phyloP scores from a whole-genome alignment of 1,140 invertebrate genomes.

The Drosophila jambulina region DNA sequence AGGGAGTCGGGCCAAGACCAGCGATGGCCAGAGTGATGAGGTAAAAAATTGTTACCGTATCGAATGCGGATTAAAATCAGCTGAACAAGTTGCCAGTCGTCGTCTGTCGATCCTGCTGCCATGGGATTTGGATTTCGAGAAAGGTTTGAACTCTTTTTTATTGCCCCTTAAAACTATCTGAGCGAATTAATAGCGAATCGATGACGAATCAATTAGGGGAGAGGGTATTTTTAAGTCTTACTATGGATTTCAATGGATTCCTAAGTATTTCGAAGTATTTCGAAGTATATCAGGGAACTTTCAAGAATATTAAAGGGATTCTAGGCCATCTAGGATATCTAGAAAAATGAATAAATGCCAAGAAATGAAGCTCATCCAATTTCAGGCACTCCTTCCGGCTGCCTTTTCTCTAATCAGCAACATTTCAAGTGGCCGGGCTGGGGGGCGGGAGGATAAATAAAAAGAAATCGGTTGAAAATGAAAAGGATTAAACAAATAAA shows the following conservation, averaged over 20 bases:
- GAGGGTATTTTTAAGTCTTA: not conserved
- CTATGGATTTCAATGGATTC: no score
- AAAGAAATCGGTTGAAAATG: conserved; percentile 68
- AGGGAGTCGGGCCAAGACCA: not conserved
- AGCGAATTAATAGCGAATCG: conserved; percentile 19
- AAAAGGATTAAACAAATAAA: conserved; percentile 84
- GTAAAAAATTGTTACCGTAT: conserved; percentile 81
- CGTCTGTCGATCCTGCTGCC: conserved; percentile 29
- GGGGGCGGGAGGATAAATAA: conserved; percentile 33
- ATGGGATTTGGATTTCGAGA: not conserved
- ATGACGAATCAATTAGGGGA: conserved; percentile 67
- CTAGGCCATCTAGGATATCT: not conserved
- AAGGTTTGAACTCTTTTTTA: not conserved
- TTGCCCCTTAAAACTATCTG: not conserved
- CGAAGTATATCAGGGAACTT: no score
- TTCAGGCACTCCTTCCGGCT: conserved; percentile 8
- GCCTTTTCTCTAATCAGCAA: conserved; percentile 65
- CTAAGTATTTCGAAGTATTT: no score
- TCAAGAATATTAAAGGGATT: not conserved
- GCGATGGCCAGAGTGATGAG: conserved; percentile 62
- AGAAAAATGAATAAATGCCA: conserved; percentile 14
- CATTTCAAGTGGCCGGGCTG: conserved; percentile 63
- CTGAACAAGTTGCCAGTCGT: conserved; percentile 74
- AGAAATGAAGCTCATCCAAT: conserved; percentile 11
- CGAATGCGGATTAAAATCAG: conserved; percentile 84